These are phyloP conservation scores for Meloidogyne chitwoodi DNA, from an alignment of 1,140 invertebrate species.

Conservation along the genomic window DNA sequence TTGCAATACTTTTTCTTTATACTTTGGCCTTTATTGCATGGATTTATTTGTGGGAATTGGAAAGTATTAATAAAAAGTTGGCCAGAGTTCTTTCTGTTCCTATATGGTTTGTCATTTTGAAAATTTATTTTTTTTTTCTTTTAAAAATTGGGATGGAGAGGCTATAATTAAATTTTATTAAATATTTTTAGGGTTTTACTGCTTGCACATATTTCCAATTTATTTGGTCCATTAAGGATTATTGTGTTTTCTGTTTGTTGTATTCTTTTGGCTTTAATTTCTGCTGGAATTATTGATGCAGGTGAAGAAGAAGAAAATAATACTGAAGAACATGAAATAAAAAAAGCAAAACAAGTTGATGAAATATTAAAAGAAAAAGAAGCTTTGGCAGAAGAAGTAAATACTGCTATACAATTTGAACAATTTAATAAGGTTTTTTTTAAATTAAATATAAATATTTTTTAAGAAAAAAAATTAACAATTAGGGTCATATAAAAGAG, in stretches of 20 bases:
- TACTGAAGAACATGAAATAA: not conserved
- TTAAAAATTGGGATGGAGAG: too few species aligned
- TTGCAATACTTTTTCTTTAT: conserved; percentile 50
- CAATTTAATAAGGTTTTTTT: not conserved
- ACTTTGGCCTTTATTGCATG: conserved; percentile 46
- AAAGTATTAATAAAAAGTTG: conserved; percentile 52
- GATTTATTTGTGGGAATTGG: conserved; percentile 52
- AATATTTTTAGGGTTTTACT: conserved; percentile 50
- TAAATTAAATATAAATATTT: too few species aligned
- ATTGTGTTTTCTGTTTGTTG: conserved; percentile 62
- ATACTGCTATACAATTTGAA: not conserved
- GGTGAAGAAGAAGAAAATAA: not conserved
- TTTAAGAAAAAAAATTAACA: too few species aligned
- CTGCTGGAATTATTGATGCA: conserved; percentile 55
- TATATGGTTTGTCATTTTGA: conserved; percentile 46
- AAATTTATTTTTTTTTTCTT: not conserved
- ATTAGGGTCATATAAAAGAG: too few species aligned
- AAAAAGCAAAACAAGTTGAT: not conserved
- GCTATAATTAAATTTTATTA: too few species aligned
- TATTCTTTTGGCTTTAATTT: conserved; percentile 60
- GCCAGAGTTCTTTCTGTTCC: conserved; percentile 52
- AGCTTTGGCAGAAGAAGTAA: conserved; percentile 12
- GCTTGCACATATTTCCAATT: conserved; percentile 60
- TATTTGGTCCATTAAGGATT: conserved; percentile 62
- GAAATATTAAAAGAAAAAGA: not conserved